A percentile compares a stretch with the other conserved stretches of the same genome.
phyloP scores from a whole-genome alignment of 2,888 invertebrate species.

The Lamellibrachia satsuma region DNA sequence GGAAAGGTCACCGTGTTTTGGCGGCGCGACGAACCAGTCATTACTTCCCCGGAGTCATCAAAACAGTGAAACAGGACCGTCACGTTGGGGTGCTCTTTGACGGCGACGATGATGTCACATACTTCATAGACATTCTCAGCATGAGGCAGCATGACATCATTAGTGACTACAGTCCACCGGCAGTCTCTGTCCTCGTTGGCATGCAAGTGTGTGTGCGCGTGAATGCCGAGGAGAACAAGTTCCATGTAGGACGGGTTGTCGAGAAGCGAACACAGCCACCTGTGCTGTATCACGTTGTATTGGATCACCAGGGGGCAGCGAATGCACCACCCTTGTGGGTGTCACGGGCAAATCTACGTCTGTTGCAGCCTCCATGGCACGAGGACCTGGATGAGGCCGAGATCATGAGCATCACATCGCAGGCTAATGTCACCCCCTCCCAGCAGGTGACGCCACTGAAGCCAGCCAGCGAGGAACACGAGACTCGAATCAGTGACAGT shows the following conservation, averaged over 20 bases:
- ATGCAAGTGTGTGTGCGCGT: slow-evolving; percentile 78
- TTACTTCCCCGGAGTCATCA: slow-evolving; percentile 84
- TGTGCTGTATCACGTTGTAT: slow-evolving; percentile 76
- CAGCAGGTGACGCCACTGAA: background rate
- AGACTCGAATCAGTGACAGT: background rate
- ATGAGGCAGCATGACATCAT: slow-evolving; percentile 86
- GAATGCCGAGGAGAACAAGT: slow-evolving; percentile 73
- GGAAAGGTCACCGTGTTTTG: slow-evolving; percentile 90
- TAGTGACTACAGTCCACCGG: slow-evolving; percentile 88
- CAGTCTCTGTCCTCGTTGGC: slow-evolving; percentile 78
- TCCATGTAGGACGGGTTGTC: slow-evolving; percentile 84
- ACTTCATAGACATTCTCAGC: slow-evolving; percentile 77
- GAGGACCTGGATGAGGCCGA: slow-evolving; percentile 79
- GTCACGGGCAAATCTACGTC: slow-evolving; percentile 87
- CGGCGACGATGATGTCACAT: slow-evolving; percentile 76
- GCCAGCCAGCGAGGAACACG: background rate
- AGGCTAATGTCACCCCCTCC: slow-evolving; percentile 18
- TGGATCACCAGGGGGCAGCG: slow-evolving; percentile 63
- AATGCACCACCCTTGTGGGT: slow-evolving; percentile 69
- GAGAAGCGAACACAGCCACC: slow-evolving; percentile 75
- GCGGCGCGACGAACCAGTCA: slow-evolving; percentile 86
- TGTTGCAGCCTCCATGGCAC: slow-evolving; percentile 94
- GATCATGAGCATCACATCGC: slow-evolving; percentile 36
- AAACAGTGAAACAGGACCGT: slow-evolving; percentile 61
- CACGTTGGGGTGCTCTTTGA: slow-evolving; percentile 72